These are phyloP conservation scores for Leucophenga maculata DNA, from an alignment of 2,888 invertebrate species.

Conservation along the genomic window DNA sequence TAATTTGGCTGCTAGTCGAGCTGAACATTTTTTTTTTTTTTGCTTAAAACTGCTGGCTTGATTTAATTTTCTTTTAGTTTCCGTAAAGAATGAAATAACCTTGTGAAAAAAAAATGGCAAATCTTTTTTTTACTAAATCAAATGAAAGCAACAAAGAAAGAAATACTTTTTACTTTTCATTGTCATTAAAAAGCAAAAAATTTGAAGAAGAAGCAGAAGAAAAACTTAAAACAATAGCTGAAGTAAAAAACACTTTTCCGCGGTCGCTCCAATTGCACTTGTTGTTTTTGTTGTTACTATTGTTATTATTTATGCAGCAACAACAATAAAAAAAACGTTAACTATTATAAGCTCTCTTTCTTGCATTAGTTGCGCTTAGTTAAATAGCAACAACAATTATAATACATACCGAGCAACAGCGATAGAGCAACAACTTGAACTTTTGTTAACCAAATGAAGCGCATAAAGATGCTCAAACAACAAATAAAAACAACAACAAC, in stretches of 20 bases:
- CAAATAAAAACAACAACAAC: conserved; percentile 17
- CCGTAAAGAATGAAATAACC: background rate
- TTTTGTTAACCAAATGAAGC: conserved; percentile 6
- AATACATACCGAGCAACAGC: background rate
- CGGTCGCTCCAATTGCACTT: conserved; percentile 25
- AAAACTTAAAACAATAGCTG: conserved; percentile 32
- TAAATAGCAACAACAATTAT: no score
- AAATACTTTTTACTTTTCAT: conserved; percentile 56
- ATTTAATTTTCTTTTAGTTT: no score
- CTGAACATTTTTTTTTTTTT: no score
- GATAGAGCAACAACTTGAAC: conserved; percentile 15
- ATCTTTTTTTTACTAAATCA: background rate
- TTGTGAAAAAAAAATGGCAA: background rate
- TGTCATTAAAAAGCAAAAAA: conserved; percentile 42
- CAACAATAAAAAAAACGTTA: conserved; percentile 15
- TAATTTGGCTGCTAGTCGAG: no score
- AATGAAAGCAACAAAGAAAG: conserved; percentile 5
- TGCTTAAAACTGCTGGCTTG: no score
- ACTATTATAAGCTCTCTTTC: background rate
- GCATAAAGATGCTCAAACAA: conserved; percentile 17
- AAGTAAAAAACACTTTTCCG: conserved; percentile 35
- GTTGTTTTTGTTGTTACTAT: conserved; percentile 30
- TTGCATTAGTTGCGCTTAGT: background rate
- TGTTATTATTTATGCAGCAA: conserved; percentile 43
- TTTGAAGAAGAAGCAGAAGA: conserved; percentile 54